These are phyloP conservation scores for Lamellibrachia satsuma DNA, from an alignment of 2,888 invertebrate species.

Conservation along the genomic window DNA sequence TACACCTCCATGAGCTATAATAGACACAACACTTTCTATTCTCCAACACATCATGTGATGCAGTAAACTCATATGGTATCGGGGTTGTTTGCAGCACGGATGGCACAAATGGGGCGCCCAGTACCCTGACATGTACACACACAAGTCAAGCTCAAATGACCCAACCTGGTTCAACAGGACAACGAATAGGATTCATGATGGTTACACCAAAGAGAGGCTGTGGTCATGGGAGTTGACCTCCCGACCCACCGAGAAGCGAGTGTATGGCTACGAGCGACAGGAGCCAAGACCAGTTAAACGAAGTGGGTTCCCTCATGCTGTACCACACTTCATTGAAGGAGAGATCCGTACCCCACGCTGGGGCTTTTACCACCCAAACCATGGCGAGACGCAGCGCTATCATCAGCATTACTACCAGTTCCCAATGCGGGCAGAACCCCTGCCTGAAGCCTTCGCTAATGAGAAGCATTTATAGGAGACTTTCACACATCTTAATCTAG, in stretches of 20 bases:
- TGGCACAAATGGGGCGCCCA: slow-evolving; percentile 62
- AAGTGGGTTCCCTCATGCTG: slow-evolving; percentile 42
- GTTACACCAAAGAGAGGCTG: slow-evolving; percentile 42
- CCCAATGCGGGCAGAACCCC: slow-evolving; percentile 54
- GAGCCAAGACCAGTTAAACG: slow-evolving; percentile 51
- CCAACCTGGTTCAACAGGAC: slow-evolving; percentile 62
- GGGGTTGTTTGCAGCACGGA: slow-evolving; percentile 49
- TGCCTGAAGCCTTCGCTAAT: slow-evolving; percentile 67
- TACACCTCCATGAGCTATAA: too few relatives aligned
- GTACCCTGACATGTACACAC: slow-evolving; percentile 60
- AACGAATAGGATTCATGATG: slow-evolving; percentile 51
- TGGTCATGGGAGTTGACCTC: slow-evolving; percentile 45
- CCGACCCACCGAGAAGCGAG: slow-evolving; percentile 55
- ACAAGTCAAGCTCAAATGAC: slow-evolving; percentile 51
- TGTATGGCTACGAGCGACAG: slow-evolving; percentile 49
- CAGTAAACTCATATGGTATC: neutral
- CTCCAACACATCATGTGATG: too few relatives aligned
- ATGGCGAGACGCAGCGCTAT: slow-evolving; percentile 56
- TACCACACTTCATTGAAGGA: slow-evolving; percentile 49
- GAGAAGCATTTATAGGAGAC: slow-evolving; percentile 37
- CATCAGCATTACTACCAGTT: slow-evolving; percentile 59
- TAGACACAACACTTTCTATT: too few relatives aligned
- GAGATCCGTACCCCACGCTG: slow-evolving; percentile 52
- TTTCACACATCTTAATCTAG: neutral
- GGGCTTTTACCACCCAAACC: slow-evolving; percentile 60